Conservation (phyloP, 2,888 invertebrate genomes). For the Drosophila austrosaltans region DNA sequence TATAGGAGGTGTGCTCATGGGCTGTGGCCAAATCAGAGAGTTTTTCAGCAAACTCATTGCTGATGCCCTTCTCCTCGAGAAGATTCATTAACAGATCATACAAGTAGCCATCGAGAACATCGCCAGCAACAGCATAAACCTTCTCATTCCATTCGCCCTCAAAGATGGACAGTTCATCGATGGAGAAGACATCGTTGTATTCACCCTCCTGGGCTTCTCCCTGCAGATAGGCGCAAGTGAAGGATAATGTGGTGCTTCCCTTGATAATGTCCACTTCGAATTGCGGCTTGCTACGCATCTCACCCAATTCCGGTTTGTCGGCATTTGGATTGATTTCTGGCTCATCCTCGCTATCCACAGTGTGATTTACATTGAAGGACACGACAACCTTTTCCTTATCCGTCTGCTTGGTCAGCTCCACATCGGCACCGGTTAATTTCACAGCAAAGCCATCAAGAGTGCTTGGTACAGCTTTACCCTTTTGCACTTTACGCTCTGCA, state of each 20-base stretch:
- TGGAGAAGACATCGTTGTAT: slow-evolving; percentile 94
- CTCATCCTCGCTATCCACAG: slow-evolving; percentile 92
- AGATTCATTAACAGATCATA: slow-evolving; percentile 97
- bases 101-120: slow-evolving; percentile 96
- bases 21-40: slow-evolving; percentile 94
- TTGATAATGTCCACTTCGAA: slow-evolving; percentile 94
- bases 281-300: slow-evolving; percentile 95
- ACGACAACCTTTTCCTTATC: slow-evolving; percentile 90
- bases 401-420: slow-evolving; percentile 90
- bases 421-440: slow-evolving; percentile 91
- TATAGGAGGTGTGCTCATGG: slow-evolving; percentile 96
- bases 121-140: slow-evolving; percentile 95
- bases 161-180: slow-evolving; percentile 96
- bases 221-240: slow-evolving; percentile 92
- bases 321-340: slow-evolving; percentile 86
- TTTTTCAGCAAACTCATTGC: slow-evolving; percentile 95
- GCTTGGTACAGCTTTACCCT: slow-evolving; percentile 89
- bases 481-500: slow-evolving; percentile 93
- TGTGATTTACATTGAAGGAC: slow-evolving; percentile 96
- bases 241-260: slow-evolving; percentile 90
- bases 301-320: slow-evolving; percentile 90
- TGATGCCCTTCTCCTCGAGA: slow-evolving; percentile 97
- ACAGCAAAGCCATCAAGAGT: slow-evolving; percentile 93
- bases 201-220: slow-evolving; percentile 88
- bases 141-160: slow-evolving; percentile 94